Evolutionary conservation across 2,888 invertebrate genomes (phyloP).

Genomic region (Mylabris sibirica): DNA sequence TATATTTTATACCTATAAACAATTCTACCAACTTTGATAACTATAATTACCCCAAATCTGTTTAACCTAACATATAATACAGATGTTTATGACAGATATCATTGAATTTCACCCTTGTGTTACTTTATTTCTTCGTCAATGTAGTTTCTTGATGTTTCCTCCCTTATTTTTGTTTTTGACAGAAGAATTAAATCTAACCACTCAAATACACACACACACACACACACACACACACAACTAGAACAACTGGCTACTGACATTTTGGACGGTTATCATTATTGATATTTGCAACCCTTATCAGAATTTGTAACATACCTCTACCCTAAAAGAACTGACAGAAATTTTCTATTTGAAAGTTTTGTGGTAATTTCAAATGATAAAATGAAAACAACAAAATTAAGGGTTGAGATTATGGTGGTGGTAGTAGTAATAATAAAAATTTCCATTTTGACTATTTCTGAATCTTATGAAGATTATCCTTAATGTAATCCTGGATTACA

Average conservation of each 20-base stretch:
- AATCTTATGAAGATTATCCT: neutral
- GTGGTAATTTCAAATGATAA: neutral
- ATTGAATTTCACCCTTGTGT: neutral
- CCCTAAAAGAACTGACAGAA: neutral
- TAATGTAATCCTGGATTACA: neutral
- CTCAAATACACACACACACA: neutral
- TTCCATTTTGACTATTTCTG: neutral
- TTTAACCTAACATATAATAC: neutral
- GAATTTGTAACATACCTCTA: too few species aligned
- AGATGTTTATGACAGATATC: neutral
- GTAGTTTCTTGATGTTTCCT: neutral
- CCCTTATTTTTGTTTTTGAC: neutral
- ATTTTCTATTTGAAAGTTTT: too few species aligned
- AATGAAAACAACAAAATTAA: neutral
- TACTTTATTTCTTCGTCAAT: neutral
- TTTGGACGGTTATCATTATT: neutral
- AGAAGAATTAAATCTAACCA: slow-evolving; percentile 2
- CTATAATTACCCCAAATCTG: neutral
- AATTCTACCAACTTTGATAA: neutral
- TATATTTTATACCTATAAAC: too few species aligned
- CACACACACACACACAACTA: too few species aligned
- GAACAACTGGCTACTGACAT: neutral
- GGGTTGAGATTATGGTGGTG: neutral
- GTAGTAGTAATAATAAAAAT: neutral
- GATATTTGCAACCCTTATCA: neutral